Evolutionary conservation across 2,797 vertebrate species (phyloP), one percentile per base, ranked within the genome.

Genomic region (Danio kyathit): DNA sequence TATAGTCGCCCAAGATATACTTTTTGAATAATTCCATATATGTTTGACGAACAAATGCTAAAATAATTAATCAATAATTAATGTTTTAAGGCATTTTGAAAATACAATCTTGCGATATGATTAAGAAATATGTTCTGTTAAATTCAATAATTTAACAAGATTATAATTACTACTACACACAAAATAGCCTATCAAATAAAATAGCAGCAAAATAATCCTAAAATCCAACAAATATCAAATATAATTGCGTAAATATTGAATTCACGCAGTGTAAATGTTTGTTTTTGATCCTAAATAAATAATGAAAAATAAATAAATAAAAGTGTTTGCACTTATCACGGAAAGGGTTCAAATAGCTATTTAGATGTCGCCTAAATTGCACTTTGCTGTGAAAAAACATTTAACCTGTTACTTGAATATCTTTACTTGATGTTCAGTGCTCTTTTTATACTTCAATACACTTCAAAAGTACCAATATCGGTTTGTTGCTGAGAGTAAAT

Each of bases 381-480:
- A 49, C 65, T 69, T 49, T 60, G 43, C 71, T 38, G 19, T 9
- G 9, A 76, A 74, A 19, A 65, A 76, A 76, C 48, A 29, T 66
- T 44, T 5, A 4, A 54, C 13, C 2, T 5, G 14, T 41, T 64
- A 49, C 43, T 60, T 78, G 17, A 14, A 67, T 59, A 21, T 48
- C 41, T 38, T 49, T 40, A 17, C 16, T 48, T 78, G 29, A 59
- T 56, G 41, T 41, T 74, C n/a, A 6, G 14, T 51, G 57, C n/a
- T n/a, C 17, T n/a, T n/a, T n/a, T n/a, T n/a, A n/a, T n/a, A n/a
- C n/a, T n/a, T n/a, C n/a, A n/a, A n/a, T n/a, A 40, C 7, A 64
- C 29, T 43, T 14, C 64, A 41, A 76, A 29, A 54, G 41, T 14
- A 49, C 48, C 4, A n/a, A n/a, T n/a, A n/a, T n/a, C n/a, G n/a